phyloP scores from a whole-genome alignment of 2,797 vertebrate genomes.

The Catharus ustulatus region DNA sequence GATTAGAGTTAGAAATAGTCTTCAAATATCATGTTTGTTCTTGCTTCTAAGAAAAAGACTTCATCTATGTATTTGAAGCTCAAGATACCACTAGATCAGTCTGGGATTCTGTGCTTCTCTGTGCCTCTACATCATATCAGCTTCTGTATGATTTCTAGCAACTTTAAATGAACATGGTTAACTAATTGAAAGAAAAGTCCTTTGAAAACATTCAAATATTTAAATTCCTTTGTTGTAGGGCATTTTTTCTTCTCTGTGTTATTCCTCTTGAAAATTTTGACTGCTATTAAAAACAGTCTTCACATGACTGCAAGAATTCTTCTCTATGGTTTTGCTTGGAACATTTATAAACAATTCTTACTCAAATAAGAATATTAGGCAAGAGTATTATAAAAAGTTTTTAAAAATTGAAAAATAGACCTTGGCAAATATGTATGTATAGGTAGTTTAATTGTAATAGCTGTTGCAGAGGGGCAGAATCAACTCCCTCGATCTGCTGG shows the following conservation, averaged over 20 bases:
- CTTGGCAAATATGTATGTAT: neutral
- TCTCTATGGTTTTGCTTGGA: neutral
- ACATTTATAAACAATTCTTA: neutral
- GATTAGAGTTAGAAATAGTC: neutral
- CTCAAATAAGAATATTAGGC: neutral
- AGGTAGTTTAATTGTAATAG: neutral
- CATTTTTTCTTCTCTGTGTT: neutral
- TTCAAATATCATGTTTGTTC: neutral
- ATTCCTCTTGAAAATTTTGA: neutral
- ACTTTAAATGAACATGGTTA: neutral
- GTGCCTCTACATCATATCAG: neutral
- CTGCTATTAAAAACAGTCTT: neutral
- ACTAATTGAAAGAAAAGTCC: neutral
- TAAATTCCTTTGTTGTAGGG: neutral
- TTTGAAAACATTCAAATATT: neutral
- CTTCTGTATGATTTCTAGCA: neutral
- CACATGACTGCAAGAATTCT: neutral
- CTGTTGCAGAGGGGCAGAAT: neutral
- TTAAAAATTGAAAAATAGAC: neutral
- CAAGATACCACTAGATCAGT: neutral
- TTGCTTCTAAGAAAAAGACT: neutral
- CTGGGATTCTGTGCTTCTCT: neutral
- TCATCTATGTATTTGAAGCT: neutral
- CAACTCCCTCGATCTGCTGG: accelerated
- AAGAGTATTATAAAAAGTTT: neutral